A percentile compares a stretch with the other conserved stretches of the same genome.
Evolutionary conservation across 1,140 invertebrate genomes (phyloP).

Genomic region (Rhizoglyphus robini): DNA sequence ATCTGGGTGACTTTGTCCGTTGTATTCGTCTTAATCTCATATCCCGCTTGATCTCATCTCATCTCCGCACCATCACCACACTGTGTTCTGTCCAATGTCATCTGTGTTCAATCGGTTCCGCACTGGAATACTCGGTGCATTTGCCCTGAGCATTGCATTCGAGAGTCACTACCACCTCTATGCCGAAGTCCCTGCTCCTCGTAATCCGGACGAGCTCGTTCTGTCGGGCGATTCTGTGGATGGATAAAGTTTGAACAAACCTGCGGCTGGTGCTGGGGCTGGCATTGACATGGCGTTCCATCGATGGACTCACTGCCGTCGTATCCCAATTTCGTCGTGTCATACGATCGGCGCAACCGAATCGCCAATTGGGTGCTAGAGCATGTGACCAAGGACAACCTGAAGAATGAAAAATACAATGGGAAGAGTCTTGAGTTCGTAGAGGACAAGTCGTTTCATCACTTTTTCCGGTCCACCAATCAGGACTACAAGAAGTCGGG

Average conservation of each 20-base stretch:
- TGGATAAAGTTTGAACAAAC: not conserved
- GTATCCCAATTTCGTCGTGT: conserved; percentile 79
- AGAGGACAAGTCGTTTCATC: conserved; percentile 51
- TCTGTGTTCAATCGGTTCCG: not conserved
- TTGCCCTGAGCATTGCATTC: not conserved
- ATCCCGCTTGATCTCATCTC: no score
- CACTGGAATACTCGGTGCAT: not conserved
- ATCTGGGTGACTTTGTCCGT: no score
- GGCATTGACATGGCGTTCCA: conserved; percentile 70
- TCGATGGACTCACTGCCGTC: conserved; percentile 71
- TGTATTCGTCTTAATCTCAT: no score
- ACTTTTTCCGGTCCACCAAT: conserved; percentile 75
- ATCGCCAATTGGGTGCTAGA: conserved; percentile 95
- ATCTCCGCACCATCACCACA: no score
- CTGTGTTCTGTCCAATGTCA: no score
- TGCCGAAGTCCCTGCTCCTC: not conserved
- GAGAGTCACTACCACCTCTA: not conserved
- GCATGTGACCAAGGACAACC: conserved; percentile 68
- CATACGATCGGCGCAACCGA: conserved; percentile 76
- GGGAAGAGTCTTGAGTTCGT: conserved; percentile 69
- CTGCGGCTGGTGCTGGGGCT: no score
- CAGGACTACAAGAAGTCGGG: conserved; percentile 79
- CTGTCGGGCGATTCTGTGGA: not conserved
- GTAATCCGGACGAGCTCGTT: not conserved
- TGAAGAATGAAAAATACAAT: conserved; percentile 45